Percentiles rank a stretch among this genome's conserved stretches.
phyloP scores from a whole-genome alignment of 92 coral and sea anemone genomes.

The Micromussa lordhowensis region DNA sequence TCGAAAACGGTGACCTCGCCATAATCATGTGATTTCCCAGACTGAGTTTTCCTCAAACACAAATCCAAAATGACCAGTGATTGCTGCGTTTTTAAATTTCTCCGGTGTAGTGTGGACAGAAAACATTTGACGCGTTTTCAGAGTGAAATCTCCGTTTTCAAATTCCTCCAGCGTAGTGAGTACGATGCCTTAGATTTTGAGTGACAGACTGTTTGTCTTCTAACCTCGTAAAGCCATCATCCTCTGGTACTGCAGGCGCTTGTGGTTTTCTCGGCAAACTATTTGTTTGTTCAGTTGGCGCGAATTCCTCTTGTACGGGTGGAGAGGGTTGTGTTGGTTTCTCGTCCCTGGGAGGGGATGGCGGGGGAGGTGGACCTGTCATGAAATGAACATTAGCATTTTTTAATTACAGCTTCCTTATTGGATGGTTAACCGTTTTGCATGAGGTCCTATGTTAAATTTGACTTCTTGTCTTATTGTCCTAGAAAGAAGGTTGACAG shows the following conservation, averaged over 20 bases:
- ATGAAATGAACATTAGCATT: not conserved
- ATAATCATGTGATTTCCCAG: too few relatives aligned
- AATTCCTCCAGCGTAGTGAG: too few relatives aligned
- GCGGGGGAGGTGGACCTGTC: constrained; percentile 47
- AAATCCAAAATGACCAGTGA: too few relatives aligned
- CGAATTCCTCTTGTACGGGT: constrained; percentile 33
- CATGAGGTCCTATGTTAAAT: too few relatives aligned
- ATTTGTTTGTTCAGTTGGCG: constrained; percentile 58
- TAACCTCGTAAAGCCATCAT: constrained; percentile 87
- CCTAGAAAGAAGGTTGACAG: too few relatives aligned
- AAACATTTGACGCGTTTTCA: too few relatives aligned
- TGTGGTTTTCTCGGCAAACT: constrained; percentile 73
- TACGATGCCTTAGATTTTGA: not conserved
- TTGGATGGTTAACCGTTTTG: not conserved
- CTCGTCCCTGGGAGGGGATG: constrained; percentile 59
- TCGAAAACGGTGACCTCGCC: too few relatives aligned
- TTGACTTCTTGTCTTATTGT: too few relatives aligned
- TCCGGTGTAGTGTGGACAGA: too few relatives aligned
- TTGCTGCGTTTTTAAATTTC: too few relatives aligned
- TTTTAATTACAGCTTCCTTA: not conserved
- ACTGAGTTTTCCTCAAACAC: too few relatives aligned
- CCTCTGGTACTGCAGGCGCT: constrained; percentile 79
- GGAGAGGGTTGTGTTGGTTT: constrained; percentile 8
- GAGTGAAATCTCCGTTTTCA: too few relatives aligned
- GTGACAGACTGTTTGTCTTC: not conserved